These are phyloP conservation scores for Plestiodon gilberti DNA, from an alignment of 2,113 vertebrate species.

Conservation along the genomic window DNA sequence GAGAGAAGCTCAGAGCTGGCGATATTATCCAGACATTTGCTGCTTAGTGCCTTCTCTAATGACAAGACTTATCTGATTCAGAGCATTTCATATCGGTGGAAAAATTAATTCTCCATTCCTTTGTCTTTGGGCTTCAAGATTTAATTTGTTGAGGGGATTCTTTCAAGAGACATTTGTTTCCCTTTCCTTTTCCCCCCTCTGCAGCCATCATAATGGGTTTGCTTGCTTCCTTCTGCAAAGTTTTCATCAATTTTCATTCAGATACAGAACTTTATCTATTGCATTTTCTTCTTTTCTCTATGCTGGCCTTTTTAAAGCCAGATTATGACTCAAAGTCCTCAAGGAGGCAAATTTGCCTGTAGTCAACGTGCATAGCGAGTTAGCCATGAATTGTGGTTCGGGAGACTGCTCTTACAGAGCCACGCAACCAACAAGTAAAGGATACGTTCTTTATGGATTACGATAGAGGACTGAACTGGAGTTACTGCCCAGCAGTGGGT, in stretches of 20 bases:
- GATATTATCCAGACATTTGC: slow-evolving; percentile 70
- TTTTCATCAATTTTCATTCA: slow-evolving; percentile 41
- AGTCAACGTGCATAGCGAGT: too few species aligned
- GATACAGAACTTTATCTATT: background rate
- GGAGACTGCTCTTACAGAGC: too few species aligned
- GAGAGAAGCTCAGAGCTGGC: slow-evolving; percentile 61
- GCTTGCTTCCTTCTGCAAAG: slow-evolving; percentile 61
- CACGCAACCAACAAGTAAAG: too few species aligned
- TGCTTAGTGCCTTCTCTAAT: slow-evolving; percentile 73
- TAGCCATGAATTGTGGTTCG: too few species aligned
- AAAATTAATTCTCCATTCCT: slow-evolving; percentile 69
- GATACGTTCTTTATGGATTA: too few species aligned
- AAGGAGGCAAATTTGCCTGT: background rate
- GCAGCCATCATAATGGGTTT: slow-evolving; percentile 63
- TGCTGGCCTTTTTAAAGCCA: background rate
- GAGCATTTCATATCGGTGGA: slow-evolving; percentile 65
- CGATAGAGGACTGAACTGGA: too few species aligned
- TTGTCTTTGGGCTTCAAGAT: slow-evolving; percentile 71
- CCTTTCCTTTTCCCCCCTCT: slow-evolving; percentile 8
- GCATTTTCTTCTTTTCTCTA: background rate
- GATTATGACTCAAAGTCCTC: background rate
- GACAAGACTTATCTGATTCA: slow-evolving; percentile 65
- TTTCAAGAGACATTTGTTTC: slow-evolving; percentile 47
- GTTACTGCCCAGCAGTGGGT: too few species aligned
- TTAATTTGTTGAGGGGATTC: slow-evolving; percentile 72